Evolutionary conservation across 2,888 invertebrate species (phyloP), one percentile per base, ranked within the genome.

Genomic region (Heliconius hortense): DNA sequence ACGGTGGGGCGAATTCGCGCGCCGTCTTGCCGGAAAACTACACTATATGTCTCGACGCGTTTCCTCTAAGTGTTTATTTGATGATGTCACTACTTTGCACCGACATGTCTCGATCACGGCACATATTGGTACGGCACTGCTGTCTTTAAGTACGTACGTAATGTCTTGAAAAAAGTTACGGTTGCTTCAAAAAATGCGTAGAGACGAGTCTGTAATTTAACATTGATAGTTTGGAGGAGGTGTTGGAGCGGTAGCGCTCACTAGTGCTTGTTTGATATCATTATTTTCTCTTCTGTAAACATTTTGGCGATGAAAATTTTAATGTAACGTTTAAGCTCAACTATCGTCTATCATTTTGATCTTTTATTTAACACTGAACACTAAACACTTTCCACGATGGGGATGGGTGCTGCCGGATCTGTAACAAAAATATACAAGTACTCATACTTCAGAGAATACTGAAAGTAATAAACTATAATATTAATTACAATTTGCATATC

Each of bases 201-300:
- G 98, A 97, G 83, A 98, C 97, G 88, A 98, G 95, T 95, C 97
- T 96, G 96, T 98, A 96, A 95, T 97, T 97, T 96, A 98, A 97
- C 98, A 98, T 98, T 93, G 92, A 94, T 85, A 84, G 85, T 79
- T 84, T 81, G 95, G 85, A 80, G 79, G 82, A 87, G 86, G 85
- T 88, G 87, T 83, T 80, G 82, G 87, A 92, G 89, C 88, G 86
- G 83, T 87, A 86, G 90, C 90, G 87, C 87, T 78, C 80, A 79
- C 70, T 73, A 75, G 73, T 76, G 72, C 73, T 77, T 72, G 70
- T 79, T 75, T 67, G 80, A 77, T 73, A 77, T 75, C 73, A 77
- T 77, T 73, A 79, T 78, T 63, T 66, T 75, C 60, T 66, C 64
- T 71, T 77, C 35, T 31, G 53, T 60, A 64, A 24, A 43, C 74